Evolutionary conservation across 2,113 vertebrate species (phyloP).

Genomic region (Xyliphius kryptos): DNA sequence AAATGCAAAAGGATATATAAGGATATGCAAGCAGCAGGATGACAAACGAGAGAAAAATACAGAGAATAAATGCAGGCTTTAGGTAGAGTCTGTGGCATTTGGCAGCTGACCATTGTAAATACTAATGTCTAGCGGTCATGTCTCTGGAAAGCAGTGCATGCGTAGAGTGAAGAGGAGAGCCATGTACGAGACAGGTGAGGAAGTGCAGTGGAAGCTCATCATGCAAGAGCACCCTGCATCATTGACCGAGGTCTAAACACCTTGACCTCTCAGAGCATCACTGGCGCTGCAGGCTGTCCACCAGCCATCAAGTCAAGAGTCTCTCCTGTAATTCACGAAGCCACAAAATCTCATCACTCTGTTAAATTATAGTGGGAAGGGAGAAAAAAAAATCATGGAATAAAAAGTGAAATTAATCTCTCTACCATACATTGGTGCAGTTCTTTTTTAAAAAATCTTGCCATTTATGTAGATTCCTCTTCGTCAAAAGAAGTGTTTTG

Average conservation of each 20-base stretch:
- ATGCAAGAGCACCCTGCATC: conserved; percentile 10
- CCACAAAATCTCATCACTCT: conserved; percentile 25
- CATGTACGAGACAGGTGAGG: conserved; percentile 1
- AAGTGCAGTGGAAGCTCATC: conserved; percentile 2
- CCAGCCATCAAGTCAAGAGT: conserved; percentile 18
- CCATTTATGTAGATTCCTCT: conserved; percentile 73
- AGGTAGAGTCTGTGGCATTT: conserved; percentile 11
- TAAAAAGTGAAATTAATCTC: conserved; percentile 56
- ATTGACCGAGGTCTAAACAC: conserved; percentile 24
- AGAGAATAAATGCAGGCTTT: conserved; percentile 22
- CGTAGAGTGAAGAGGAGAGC: conserved; percentile 19
- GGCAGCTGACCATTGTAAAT: background rate
- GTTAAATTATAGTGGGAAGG: conserved; percentile 22
- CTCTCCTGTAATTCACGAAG: conserved; percentile 23
- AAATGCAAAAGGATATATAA: conserved; percentile 51
- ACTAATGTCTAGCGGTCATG: conserved; percentile 1
- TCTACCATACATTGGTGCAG: conserved; percentile 63
- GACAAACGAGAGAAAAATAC: conserved; percentile 24
- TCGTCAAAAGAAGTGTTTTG: conserved; percentile 67
- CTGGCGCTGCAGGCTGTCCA: conserved; percentile 15
- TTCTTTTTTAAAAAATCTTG: conserved; percentile 67
- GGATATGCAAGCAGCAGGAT: conserved; percentile 38
- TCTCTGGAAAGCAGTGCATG: conserved; percentile 37
- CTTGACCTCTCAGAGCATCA: background rate
- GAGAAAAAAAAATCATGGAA: conserved; percentile 47